Evolutionary conservation across 1,140 invertebrate genomes (phyloP).

Genomic region (Papilio polyxenes): DNA sequence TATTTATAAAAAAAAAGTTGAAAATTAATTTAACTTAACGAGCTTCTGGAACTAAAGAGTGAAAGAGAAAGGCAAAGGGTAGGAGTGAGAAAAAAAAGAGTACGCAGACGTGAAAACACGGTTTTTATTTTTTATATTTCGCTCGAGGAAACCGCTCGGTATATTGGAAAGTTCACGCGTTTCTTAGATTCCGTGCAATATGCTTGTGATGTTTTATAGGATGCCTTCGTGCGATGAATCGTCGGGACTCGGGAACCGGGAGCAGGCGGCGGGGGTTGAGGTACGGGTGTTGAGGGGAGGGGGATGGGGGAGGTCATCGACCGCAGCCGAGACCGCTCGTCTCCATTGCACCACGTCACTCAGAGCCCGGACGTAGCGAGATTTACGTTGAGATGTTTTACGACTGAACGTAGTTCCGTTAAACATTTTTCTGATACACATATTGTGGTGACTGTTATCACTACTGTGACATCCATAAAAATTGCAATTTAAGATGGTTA

Average conservation of each 20-base stretch:
- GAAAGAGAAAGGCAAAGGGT: neutral
- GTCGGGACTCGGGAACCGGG: constrained; percentile 19
- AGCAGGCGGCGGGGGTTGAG: neutral
- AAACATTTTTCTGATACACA: neutral
- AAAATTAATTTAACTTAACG: constrained; percentile 26
- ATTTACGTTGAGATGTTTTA: constrained; percentile 1
- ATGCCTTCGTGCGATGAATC: constrained; percentile 35
- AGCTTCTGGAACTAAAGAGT: neutral
- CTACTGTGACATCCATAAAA: neutral
- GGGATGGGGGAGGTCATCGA: constrained; percentile 6
- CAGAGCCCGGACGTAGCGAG: neutral
- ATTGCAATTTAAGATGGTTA: neutral
- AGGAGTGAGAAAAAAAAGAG: constrained; percentile 1
- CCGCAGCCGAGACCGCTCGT: constrained; percentile 34
- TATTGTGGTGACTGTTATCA: neutral
- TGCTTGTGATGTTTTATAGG: constrained; percentile 33
- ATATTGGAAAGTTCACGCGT: constrained; percentile 30
- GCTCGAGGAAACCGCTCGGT: constrained; percentile 8
- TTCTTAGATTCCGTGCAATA: constrained; percentile 34
- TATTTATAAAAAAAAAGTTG: constrained; percentile 6
- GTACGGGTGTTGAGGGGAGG: neutral
- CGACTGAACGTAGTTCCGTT: neutral
- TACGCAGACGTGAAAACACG: constrained; percentile 12
- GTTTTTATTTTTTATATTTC: constrained; percentile 17
- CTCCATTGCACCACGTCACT: constrained; percentile 26